Evolutionary conservation across 2,797 vertebrate species (phyloP).

Genomic region (Caiman crocodilus): DNA sequence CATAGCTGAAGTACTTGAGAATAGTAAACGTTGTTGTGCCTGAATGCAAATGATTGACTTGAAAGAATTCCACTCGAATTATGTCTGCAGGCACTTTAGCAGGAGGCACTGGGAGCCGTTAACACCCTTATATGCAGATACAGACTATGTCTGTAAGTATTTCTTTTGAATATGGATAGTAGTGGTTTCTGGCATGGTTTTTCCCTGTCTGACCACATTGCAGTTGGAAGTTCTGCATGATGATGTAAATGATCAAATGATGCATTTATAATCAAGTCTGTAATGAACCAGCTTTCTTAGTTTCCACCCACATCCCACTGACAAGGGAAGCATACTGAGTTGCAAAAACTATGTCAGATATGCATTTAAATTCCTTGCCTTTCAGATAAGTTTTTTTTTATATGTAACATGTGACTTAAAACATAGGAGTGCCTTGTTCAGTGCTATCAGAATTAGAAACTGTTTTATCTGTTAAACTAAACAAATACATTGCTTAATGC

Average conservation of each 20-base stretch:
- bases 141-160: neutral
- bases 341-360: conserved; percentile 43
- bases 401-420: conserved; percentile 62
- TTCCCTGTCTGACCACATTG: neutral
- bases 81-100: neutral
- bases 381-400: conserved; percentile 52
- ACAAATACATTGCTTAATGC: conserved; percentile 55
- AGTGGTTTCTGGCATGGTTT: conserved; percentile 5
- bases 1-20: neutral
- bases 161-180: conserved; percentile 10
- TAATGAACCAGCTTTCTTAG: conserved; percentile 59
- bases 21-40: conserved; percentile 15
- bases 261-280: conserved; percentile 17
- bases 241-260: conserved; percentile 32
- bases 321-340: conserved; percentile 14
- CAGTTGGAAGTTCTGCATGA: conserved; percentile 26
- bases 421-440: conserved; percentile 69
- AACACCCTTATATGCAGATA: neutral
- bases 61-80: neutral
- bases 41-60: neutral
- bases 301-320: conserved; percentile 36
- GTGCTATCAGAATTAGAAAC: conserved; percentile 30
- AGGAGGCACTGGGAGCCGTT: neutral
- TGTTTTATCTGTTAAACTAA: conserved; percentile 56
- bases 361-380: conserved; percentile 55